Evolutionary conservation across 1,140 invertebrate species (phyloP).

Genomic region (Drosophila nigromelanica): DNA sequence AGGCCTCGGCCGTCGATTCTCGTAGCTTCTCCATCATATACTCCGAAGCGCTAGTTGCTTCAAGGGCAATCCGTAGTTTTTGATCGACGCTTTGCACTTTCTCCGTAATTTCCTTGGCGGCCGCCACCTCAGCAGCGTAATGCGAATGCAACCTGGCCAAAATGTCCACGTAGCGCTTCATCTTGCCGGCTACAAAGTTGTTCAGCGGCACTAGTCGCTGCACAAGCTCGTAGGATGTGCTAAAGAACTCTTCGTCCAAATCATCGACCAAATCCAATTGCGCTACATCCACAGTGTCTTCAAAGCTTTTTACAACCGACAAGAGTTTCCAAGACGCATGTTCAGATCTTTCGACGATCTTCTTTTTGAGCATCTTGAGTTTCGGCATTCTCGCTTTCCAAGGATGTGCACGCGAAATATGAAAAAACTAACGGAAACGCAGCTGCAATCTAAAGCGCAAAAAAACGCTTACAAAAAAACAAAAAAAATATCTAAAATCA

Average conservation of each 20-base stretch:
- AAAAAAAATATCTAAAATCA: not conserved
- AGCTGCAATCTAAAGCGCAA: conserved; percentile 7
- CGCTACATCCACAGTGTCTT: conserved; percentile 20
- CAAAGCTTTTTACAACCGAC: not conserved
- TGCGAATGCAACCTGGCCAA: conserved; percentile 44
- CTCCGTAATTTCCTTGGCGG: not conserved
- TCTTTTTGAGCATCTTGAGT: not conserved
- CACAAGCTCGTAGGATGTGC: conserved; percentile 40
- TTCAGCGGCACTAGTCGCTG: conserved; percentile 18
- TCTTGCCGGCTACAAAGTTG: conserved; percentile 34
- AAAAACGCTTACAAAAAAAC: conserved; percentile 5
- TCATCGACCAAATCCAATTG: conserved; percentile 52
- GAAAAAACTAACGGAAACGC: not conserved
- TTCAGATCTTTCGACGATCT: not conserved
- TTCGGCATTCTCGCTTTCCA: not conserved
- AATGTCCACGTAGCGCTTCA: conserved; percentile 60
- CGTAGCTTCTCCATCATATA: conserved; percentile 43
- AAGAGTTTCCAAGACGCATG: not conserved
- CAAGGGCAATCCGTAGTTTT: conserved; percentile 46
- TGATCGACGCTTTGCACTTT: conserved; percentile 38
- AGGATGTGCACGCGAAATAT: not conserved
- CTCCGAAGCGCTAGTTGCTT: conserved; percentile 32
- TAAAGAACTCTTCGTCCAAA: conserved; percentile 48
- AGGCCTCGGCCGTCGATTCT: conserved; percentile 49
- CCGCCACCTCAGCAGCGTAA: conserved; percentile 24